phyloP scores from a whole-genome alignment of 2,797 vertebrate species.

The Ctenosaura bakeri region DNA sequence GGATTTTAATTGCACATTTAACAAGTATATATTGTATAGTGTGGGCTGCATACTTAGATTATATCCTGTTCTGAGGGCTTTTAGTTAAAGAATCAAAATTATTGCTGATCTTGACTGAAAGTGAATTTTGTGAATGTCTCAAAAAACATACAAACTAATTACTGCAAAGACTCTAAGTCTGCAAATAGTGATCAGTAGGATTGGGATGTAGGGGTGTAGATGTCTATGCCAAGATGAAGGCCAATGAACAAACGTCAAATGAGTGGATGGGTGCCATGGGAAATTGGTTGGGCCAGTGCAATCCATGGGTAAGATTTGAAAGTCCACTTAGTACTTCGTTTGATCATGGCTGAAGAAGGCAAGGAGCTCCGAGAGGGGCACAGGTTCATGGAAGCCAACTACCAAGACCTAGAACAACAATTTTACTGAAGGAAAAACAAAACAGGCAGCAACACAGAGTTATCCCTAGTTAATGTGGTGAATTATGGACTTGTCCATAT shows the following conservation, averaged over 20 bases:
- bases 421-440: neutral
- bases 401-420: neutral
- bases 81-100: neutral
- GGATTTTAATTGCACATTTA: neutral
- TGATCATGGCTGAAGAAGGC: neutral
- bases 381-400: neutral
- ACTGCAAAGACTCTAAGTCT: neutral
- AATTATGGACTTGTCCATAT: neutral
- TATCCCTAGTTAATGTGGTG: neutral
- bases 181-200: neutral
- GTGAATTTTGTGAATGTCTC: neutral
- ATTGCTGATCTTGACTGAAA: neutral
- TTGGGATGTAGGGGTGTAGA: neutral
- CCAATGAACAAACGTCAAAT: neutral
- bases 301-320: neutral
- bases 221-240: neutral
- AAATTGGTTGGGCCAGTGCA: neutral
- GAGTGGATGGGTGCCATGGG: neutral
- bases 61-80: neutral
- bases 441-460: neutral
- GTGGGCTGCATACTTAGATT: neutral
- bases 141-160: neutral
- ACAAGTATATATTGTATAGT: neutral
- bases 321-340: neutral
- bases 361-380: neutral